Conservation (phyloP, 2,888 invertebrate species). For the Criorhina ranunculi region DNA sequence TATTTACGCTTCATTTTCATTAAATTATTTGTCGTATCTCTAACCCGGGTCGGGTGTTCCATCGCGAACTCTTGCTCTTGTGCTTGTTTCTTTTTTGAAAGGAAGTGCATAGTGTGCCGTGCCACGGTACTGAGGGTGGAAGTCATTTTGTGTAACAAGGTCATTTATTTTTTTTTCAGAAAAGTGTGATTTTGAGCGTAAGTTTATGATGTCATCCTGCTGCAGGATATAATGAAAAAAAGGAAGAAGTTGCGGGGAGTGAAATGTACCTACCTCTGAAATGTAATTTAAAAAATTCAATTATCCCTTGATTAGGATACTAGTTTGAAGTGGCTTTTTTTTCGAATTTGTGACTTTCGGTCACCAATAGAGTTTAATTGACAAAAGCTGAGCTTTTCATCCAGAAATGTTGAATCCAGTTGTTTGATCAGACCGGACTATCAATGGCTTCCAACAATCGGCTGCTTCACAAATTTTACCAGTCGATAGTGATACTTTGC, state of each 20-base stretch:
- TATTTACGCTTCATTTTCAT: conserved; percentile 66
- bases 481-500: too few relatives aligned
- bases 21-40: conserved; percentile 55
- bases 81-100: conserved; percentile 12
- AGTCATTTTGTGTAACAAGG: conserved; percentile 47
- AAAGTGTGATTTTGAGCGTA: conserved; percentile 13
- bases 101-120: not conserved
- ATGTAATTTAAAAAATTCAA: conserved; percentile 17
- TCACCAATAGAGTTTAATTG: too few relatives aligned
- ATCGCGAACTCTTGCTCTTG: not conserved
- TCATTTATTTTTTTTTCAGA: conserved; percentile 35
- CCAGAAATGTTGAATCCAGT: too few relatives aligned
- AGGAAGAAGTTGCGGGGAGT: conserved; percentile 8
- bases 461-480: too few relatives aligned
- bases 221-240: conserved; percentile 1
- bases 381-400: too few relatives aligned
- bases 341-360: not conserved
- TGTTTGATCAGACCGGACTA: too few relatives aligned
- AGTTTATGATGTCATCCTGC: not conserved
- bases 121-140: not conserved
- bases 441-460: too few relatives aligned
- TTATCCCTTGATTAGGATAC: not conserved
- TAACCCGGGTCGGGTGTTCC: not conserved
- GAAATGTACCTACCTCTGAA: not conserved
- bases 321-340: not conserved